Percentiles rank a stretch among this genome's conserved stretches.
Conservation (phyloP, 2,113 vertebrate species). For the Arenaria interpres region DNA sequence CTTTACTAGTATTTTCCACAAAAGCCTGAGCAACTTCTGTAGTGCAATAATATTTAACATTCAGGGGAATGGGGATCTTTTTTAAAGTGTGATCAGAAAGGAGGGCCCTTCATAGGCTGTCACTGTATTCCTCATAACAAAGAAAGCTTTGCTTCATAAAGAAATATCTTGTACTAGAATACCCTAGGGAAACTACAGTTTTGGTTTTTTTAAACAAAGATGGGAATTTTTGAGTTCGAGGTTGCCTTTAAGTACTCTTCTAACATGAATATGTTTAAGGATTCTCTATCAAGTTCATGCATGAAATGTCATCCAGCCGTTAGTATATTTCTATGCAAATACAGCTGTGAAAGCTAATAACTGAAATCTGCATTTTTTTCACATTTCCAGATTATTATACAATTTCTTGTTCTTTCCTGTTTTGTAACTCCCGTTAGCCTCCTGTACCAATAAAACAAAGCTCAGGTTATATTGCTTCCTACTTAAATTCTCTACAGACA, state of each 20-base stretch:
- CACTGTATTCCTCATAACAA: slow-evolving; percentile 22
- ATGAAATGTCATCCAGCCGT: slow-evolving; percentile 46
- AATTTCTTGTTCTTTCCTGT: slow-evolving; percentile 21
- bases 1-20: slow-evolving; percentile 7
- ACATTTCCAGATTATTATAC: slow-evolving; percentile 35
- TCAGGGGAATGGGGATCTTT: neutral
- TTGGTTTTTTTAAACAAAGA: slow-evolving; percentile 11
- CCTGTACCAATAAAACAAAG: slow-evolving; percentile 76
- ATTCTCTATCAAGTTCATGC: slow-evolving; percentile 36
- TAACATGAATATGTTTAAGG: slow-evolving; percentile 51
- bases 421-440: slow-evolving; percentile 23
- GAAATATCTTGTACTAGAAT: slow-evolving; percentile 15
- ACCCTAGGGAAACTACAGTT: neutral
- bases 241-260: slow-evolving; percentile 43
- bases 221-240: neutral
- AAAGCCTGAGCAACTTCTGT: neutral
- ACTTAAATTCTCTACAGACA: slow-evolving; percentile 77
- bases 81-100: slow-evolving; percentile 27
- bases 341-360: slow-evolving; percentile 59
- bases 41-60: slow-evolving; percentile 40
- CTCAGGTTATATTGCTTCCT: slow-evolving; percentile 68
- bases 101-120: neutral
- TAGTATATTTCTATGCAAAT: slow-evolving; percentile 67
- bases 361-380: slow-evolving; percentile 63
- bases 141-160: slow-evolving; percentile 42